Evolutionary conservation across 1,140 invertebrate genomes (phyloP).

Genomic region (Zeugodacus cucurbitae): DNA sequence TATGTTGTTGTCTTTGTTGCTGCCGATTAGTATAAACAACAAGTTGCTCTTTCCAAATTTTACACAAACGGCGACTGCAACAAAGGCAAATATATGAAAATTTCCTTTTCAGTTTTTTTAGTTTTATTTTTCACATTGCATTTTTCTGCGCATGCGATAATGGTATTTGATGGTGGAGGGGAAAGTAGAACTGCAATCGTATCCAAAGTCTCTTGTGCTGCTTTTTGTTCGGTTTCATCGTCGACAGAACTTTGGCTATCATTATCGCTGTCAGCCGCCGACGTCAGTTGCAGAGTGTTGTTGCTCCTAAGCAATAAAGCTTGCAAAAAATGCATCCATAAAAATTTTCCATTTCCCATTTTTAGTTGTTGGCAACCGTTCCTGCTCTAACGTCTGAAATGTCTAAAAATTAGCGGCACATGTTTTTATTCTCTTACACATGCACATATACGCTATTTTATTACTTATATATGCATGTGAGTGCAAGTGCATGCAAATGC

Average conservation of each 20-base stretch:
- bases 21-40: constrained; percentile 43
- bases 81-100: background rate
- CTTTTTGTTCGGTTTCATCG: background rate
- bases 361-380: background rate
- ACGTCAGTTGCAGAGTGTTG: background rate
- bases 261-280: background rate
- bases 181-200: background rate
- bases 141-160: constrained; percentile 15
- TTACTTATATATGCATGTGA: background rate
- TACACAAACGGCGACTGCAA: background rate
- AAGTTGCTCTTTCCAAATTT: constrained; percentile 43
- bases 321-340: constrained; percentile 35
- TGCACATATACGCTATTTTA: background rate
- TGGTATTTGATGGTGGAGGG: background rate
- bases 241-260: background rate
- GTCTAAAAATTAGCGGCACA: constrained; percentile 41
- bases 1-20: background rate
- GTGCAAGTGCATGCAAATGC: background rate
- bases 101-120: background rate
- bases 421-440: constrained; percentile 21
- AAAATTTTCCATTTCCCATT: constrained; percentile 42
- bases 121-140: background rate
- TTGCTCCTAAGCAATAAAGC: background rate
- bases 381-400: background rate
- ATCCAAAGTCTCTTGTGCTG: background rate